Evolutionary conservation across 2,888 invertebrate genomes (phyloP).

Genomic region (Rambutsinella grinnellia): DNA sequence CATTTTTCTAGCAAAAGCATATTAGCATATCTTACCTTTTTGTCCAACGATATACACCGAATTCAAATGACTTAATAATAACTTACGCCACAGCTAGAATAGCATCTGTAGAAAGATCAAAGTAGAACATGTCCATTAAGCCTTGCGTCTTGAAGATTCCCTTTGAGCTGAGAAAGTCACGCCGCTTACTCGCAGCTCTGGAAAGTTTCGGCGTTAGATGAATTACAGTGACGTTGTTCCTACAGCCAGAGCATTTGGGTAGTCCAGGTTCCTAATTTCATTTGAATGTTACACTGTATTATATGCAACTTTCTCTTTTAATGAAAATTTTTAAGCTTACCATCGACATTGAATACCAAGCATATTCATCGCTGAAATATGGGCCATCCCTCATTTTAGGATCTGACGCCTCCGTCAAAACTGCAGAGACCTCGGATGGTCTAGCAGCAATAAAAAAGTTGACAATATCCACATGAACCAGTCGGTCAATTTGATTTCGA

Average conservation of each 20-base stretch:
- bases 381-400: constrained; percentile 59
- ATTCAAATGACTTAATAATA: neutral
- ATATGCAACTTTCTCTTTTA: too few species aligned
- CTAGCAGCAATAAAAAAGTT: constrained; percentile 87
- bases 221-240: constrained; percentile 55
- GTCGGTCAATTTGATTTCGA: constrained; percentile 78
- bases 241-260: constrained; percentile 56
- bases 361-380: constrained; percentile 86
- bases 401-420: constrained; percentile 60
- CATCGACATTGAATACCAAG: constrained; percentile 88
- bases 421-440: constrained; percentile 55
- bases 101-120: constrained; percentile 83
- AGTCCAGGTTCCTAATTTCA: constrained; percentile 45
- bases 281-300: neutral
- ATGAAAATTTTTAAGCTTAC: constrained; percentile 68
- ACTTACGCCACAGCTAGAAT: constrained; percentile 75
- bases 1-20: constrained; percentile 69
- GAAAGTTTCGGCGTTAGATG: constrained; percentile 54
- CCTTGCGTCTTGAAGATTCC: constrained; percentile 24
- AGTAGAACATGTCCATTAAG: constrained; percentile 78
- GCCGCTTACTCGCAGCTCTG: constrained; percentile 18
- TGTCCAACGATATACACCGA: too few species aligned
- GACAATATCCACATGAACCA: constrained; percentile 86
- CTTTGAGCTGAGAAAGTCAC: constrained; percentile 22
- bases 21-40: too few species aligned